Conservation (phyloP, 2,888 invertebrate species). For the Drosophila fulvimacula region DNA sequence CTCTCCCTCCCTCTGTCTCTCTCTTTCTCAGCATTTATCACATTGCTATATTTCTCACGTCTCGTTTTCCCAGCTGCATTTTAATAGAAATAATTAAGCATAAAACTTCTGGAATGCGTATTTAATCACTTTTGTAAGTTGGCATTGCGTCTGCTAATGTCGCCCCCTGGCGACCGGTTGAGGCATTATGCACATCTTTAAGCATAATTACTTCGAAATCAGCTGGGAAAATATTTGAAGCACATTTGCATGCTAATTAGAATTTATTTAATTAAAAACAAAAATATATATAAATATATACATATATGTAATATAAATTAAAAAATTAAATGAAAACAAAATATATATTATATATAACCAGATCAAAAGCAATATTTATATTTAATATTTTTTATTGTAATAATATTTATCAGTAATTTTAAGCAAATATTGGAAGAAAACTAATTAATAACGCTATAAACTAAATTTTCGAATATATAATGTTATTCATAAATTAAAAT, state of each 20-base stretch:
- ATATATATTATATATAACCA: no score
- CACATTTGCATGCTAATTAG: neutral
- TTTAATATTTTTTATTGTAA: neutral
- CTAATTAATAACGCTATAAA: neutral
- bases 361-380: no score
- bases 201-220: slow-evolving; percentile 35
- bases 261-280: neutral
- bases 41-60: slow-evolving; percentile 27
- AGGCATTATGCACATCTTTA: slow-evolving; percentile 35
- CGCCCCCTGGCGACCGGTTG: slow-evolving; percentile 23
- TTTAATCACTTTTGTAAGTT: slow-evolving; percentile 46
- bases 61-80: slow-evolving; percentile 17
- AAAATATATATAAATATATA: no score
- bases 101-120: slow-evolving; percentile 49
- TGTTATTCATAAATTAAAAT: neutral
- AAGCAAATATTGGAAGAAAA: neutral
- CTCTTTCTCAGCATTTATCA: neutral
- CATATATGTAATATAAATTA: no score
- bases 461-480: neutral
- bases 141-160: slow-evolving; percentile 4
- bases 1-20: neutral
- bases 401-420: neutral
- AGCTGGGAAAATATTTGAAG: slow-evolving; percentile 7
- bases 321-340: no score
- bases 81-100: slow-evolving; percentile 51